These are phyloP conservation scores for Anoplophora glabripennis DNA, from an alignment of 1,140 invertebrate genomes.

Conservation along the genomic window DNA sequence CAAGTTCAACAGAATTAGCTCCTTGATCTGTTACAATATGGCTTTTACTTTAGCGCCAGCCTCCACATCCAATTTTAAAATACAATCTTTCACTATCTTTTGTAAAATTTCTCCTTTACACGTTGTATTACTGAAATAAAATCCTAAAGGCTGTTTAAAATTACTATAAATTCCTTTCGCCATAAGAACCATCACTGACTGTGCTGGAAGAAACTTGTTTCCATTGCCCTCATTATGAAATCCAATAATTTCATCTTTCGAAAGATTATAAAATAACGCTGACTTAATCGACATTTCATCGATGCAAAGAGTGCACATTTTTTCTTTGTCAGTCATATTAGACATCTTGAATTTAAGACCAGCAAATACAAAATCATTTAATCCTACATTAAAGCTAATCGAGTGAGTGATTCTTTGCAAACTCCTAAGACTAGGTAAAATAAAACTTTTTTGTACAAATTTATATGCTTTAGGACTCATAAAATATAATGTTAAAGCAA, in stretches of 20 bases:
- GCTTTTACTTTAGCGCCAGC: no score
- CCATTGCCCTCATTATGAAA: no score
- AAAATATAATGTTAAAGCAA: background rate
- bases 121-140: no score
- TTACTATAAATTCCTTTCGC: no score
- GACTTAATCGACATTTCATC: slow-evolving; percentile 11
- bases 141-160: no score
- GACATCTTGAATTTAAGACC: background rate
- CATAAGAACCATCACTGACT: no score
- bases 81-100: no score
- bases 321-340: slow-evolving; percentile 4
- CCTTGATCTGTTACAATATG: no score
- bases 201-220: no score
- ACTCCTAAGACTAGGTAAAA: background rate
- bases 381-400: slow-evolving; percentile 1
- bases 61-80: no score
- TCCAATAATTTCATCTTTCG: slow-evolving; percentile 5
- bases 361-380: slow-evolving; percentile 4
- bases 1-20: no score
- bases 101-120: no score
- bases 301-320: background rate
- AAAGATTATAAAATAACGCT: background rate
- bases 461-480: background rate
- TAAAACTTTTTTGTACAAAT: background rate
- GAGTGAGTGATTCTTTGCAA: background rate